Evolutionary conservation across 2,113 vertebrate species (phyloP).

Genomic region (Clarias batrachus): DNA sequence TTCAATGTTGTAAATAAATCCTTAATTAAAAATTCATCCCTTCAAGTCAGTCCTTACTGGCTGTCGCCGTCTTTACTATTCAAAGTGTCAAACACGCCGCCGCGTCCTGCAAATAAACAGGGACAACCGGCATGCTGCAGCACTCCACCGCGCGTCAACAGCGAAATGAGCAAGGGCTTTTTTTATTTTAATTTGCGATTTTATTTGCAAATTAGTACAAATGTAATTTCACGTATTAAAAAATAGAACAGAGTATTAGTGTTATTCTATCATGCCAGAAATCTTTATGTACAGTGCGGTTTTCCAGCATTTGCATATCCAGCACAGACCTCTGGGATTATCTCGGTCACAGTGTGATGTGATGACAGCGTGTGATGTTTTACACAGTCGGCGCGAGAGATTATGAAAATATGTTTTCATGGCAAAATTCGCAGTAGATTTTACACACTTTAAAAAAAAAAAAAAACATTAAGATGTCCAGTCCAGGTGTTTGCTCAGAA

Average conservation of each 20-base stretch:
- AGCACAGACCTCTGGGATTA: not conserved
- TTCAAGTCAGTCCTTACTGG: constrained; percentile 40
- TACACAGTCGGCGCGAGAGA: too few species aligned
- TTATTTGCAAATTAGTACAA: constrained; percentile 82
- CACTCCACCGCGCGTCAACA: not conserved
- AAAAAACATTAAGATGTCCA: not conserved
- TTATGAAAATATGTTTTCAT: not conserved
- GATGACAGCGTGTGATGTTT: too few species aligned
- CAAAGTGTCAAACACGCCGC: not conserved
- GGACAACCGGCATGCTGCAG: not conserved
- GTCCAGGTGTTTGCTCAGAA: not conserved
- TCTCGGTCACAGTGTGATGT: not conserved
- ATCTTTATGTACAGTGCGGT: constrained; percentile 13
- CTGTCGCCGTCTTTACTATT: constrained; percentile 20
- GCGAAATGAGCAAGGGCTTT: constrained; percentile 43
- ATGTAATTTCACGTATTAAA: constrained; percentile 67
- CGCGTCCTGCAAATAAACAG: not conserved
- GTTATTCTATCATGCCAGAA: constrained; percentile 42
- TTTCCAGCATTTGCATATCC: constrained; percentile 3
- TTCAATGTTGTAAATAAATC: constrained; percentile 72
- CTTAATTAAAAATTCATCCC: constrained; percentile 62
- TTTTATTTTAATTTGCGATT: constrained; percentile 58
- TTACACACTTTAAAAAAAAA: not conserved
- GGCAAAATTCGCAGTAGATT: too few species aligned
- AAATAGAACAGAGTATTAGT: constrained; percentile 65